Evolutionary conservation across 2,797 vertebrate species (phyloP).

Genomic region (Anguilla pacifica): DNA sequence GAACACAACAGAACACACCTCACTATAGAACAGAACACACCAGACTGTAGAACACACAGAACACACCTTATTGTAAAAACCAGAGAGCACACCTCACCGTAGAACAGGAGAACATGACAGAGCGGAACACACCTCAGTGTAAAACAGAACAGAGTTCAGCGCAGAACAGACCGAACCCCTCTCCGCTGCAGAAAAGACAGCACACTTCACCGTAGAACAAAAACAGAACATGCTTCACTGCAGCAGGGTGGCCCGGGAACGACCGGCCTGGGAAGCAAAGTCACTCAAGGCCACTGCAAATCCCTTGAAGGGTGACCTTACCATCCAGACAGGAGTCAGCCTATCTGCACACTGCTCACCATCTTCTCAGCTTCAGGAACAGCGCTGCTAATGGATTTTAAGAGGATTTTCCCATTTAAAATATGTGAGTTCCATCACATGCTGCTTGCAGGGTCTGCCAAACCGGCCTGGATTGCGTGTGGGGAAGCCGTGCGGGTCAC

Average conservation of each 20-base stretch:
- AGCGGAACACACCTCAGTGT: not conserved
- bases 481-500: not conserved
- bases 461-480: not conserved
- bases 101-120: not conserved
- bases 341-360: not conserved
- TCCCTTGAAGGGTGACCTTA: not conserved
- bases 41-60: not conserved
- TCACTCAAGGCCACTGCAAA: not conserved
- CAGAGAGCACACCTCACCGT: too few species aligned
- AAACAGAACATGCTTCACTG: not conserved
- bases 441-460: not conserved
- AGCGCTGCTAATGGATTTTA: not conserved
- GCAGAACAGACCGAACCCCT: not conserved
- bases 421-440: not conserved
- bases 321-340: not conserved
- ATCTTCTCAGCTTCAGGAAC: not conserved
- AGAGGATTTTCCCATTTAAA: not conserved
- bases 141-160: not conserved
- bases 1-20: too few species aligned
- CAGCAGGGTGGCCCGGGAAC: not conserved
- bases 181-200: too few species aligned
- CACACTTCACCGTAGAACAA: not conserved
- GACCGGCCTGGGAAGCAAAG: not conserved
- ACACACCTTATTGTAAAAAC: not conserved
- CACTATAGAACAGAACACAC: not conserved